Conservation (phyloP, 1,140 invertebrate genomes). For the Brachionus koreanus region DNA sequence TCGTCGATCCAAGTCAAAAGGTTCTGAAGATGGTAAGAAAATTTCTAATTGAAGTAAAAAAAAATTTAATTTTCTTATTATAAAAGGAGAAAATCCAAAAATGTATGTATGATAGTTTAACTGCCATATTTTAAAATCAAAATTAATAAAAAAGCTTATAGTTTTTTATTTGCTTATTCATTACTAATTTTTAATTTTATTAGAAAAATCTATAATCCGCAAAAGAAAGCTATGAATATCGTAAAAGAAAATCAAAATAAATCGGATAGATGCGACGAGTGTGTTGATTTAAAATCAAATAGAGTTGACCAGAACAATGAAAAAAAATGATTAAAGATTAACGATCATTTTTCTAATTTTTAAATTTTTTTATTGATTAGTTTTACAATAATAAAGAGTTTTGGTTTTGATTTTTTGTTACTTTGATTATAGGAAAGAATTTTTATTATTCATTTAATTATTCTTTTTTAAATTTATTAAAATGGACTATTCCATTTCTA, state of each 20-base stretch:
- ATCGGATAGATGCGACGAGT: neutral
- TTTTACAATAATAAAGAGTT: too few relatives aligned
- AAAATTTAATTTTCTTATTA: neutral
- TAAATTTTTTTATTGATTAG: too few relatives aligned
- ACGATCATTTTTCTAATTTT: too few relatives aligned
- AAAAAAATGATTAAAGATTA: too few relatives aligned
- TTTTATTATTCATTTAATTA: too few relatives aligned
- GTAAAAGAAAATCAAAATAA: neutral
- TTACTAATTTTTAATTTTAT: neutral
- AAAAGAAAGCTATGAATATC: neutral
- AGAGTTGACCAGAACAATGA: neutral
- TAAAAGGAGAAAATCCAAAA: neutral
- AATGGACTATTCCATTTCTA: too few relatives aligned
- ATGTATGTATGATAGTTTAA: neutral
- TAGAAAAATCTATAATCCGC: neutral
- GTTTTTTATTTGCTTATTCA: too few relatives aligned
- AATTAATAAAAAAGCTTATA: neutral
- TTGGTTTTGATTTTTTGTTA: too few relatives aligned
- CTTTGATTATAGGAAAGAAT: too few relatives aligned
- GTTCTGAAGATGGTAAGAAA: neutral
- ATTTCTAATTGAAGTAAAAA: neutral
- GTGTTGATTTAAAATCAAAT: neutral
- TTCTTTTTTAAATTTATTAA: too few relatives aligned
- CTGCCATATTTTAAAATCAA: neutral
- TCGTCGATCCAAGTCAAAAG: neutral